Conservation (phyloP, 2,797 vertebrate genomes). For the Darevskia nairensis region DNA sequence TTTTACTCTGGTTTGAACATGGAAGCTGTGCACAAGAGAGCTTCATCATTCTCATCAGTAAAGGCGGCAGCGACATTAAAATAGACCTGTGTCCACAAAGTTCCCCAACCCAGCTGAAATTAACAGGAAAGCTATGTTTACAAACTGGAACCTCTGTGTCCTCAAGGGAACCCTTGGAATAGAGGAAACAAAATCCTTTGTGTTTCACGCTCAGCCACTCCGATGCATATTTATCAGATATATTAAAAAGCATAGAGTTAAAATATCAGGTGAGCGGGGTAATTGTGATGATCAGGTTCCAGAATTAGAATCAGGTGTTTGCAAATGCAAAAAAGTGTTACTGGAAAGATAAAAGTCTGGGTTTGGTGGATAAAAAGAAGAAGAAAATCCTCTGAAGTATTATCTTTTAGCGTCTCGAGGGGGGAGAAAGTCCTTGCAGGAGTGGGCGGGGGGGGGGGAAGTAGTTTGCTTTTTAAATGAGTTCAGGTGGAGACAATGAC, state of each 20-base stretch:
- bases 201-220: slow-evolving; percentile 32
- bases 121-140: neutral
- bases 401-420: slow-evolving; percentile 29
- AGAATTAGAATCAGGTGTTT: neutral
- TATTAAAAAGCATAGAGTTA: neutral
- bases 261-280: neutral
- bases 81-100: neutral
- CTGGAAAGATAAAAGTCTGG: neutral
- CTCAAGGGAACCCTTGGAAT: neutral
- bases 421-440: neutral
- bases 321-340: neutral
- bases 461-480: slow-evolving; percentile 44
- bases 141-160: neutral
- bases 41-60: neutral
- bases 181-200: neutral
- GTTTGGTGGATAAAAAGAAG: slow-evolving; percentile 16
- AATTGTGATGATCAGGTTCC: slow-evolving; percentile 17
- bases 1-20: neutral
- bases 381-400: slow-evolving; percentile 40
- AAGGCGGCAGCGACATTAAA: neutral
- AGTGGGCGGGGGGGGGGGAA: neutral
- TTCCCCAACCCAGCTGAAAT: neutral
- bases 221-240: neutral
- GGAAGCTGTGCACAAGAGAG: neutral
- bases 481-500: slow-evolving; percentile 36